A percentile compares a stretch with the other conserved stretches of the same genome.
These are phyloP conservation scores for Trichosurus vulpecula DNA, from an alignment of 2,797 vertebrate species.

Conservation along the genomic window DNA sequence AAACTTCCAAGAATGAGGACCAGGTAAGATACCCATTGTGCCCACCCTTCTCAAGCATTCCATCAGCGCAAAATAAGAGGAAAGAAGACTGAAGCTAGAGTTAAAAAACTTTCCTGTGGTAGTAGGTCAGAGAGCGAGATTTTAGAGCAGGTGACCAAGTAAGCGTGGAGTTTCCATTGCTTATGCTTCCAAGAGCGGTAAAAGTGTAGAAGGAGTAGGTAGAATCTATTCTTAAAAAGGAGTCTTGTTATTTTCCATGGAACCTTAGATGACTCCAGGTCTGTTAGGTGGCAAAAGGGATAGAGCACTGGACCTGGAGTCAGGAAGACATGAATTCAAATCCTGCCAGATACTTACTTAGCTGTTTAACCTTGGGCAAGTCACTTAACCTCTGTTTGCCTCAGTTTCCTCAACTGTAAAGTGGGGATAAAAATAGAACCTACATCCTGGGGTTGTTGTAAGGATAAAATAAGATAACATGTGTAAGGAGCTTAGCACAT, in stretches of 20 bases:
- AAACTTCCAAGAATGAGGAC: constrained; percentile 91
- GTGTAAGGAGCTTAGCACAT: neutral
- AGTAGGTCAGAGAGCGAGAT: neutral
- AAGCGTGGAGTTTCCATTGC: neutral
- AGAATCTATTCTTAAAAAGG: neutral
- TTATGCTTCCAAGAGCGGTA: neutral
- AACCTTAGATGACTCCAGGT: neutral
- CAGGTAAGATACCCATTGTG: constrained; percentile 87
- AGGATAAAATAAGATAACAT: neutral
- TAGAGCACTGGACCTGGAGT: neutral
- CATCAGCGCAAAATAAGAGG: neutral
- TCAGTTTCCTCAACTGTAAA: neutral
- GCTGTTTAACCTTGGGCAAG: neutral
- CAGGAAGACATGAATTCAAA: neutral
- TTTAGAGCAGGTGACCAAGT: neutral
- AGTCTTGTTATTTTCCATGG: neutral
- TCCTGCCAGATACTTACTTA: neutral
- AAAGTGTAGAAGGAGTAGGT: neutral
- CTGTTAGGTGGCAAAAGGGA: neutral
- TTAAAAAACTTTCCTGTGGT: neutral
- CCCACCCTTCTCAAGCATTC: neutral
- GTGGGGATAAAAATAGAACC: neutral
- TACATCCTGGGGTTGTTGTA: neutral
- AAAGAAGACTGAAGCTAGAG: neutral
- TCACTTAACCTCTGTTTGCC: neutral